These are phyloP conservation scores for Heliconius charithonia DNA, from an alignment of 2,888 invertebrate genomes.

Conservation along the genomic window DNA sequence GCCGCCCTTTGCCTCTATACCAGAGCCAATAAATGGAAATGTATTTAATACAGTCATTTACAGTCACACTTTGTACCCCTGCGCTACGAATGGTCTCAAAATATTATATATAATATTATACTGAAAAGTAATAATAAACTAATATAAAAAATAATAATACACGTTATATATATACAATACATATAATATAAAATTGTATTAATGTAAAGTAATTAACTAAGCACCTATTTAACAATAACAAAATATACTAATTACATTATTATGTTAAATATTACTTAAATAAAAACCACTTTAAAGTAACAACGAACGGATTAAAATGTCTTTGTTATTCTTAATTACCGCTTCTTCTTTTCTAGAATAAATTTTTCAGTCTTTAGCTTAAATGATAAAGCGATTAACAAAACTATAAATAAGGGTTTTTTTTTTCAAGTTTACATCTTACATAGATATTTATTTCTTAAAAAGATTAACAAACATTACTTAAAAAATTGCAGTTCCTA, in stretches of 20 bases:
- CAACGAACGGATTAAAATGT: slow-evolving; percentile 5
- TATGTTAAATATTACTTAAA: slow-evolving; percentile 2
- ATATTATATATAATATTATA: too few relatives aligned
- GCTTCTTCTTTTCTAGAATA: slow-evolving; percentile 10
- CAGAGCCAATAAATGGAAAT: too few relatives aligned
- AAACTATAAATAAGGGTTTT: background rate
- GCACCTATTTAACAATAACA: background rate
- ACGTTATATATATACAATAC: background rate
- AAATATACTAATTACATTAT: background rate
- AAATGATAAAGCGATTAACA: slow-evolving; percentile 10
- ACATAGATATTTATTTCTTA: background rate
- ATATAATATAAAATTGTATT: background rate
- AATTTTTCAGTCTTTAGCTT: slow-evolving; percentile 5
- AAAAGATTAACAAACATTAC: background rate
- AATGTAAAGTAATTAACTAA: slow-evolving; percentile 2
- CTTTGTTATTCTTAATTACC: slow-evolving; percentile 3
- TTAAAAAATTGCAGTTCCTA: too few relatives aligned
- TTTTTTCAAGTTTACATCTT: background rate
- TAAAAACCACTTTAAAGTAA: slow-evolving; percentile 3
- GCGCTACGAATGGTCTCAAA: too few relatives aligned
- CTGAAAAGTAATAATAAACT: too few relatives aligned
- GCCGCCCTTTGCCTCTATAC: too few relatives aligned
- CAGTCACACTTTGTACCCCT: too few relatives aligned
- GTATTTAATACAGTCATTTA: too few relatives aligned
- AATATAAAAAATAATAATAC: background rate